Evolutionary conservation across 2,113 vertebrate genomes (phyloP), one percentile per base, ranked within the genome.

Genomic region (Phaethon lepturus): DNA sequence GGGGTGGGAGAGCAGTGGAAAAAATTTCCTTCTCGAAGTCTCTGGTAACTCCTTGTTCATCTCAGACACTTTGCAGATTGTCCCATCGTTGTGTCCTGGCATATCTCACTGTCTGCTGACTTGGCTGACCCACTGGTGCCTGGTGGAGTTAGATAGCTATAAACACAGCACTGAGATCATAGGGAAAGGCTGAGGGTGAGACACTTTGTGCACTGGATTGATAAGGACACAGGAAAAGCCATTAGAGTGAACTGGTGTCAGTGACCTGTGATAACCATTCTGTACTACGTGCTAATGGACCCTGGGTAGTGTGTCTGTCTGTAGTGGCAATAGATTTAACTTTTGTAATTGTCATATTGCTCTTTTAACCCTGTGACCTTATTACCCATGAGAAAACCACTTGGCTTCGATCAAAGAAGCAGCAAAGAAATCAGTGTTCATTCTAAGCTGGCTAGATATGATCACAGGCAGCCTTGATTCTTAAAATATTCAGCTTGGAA

Each of bases 201-300:
- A 86, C 93, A 95, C 98, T 98, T 97, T 98, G 98, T 98, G 98
- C 87, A 49, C 96, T 18, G 87, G 94, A 18, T 97, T 96, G 98
- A 98, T 98, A 98, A 98, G 98, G 97, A 81, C 97, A 87, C 98
- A 98, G 98, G 98, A 98, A 98, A 98, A 98, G 97, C 98, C 98
- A 97, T 97, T 97, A 97, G 93, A 88, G 83, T 35, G 38, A 93
- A 33, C 33, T 49, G 77, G 94, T 92, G 93, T 93, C 95, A 35
- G 79, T 91, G 95, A 93, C 81, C 95, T 86, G 96, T 20, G 98
- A 98, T 98, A 98, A 98, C 97, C 95, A 58, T 68, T 56, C 90
- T 53, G 96, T 93, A 81, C 90, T 94, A 96, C 95, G 92, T 96
- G 95, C 97, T 97, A 62, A 95, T 94, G 98, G 95, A 72, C 64